phyloP scores from a whole-genome alignment of 2,797 vertebrate species.

The Eulemur rubriventer region DNA sequence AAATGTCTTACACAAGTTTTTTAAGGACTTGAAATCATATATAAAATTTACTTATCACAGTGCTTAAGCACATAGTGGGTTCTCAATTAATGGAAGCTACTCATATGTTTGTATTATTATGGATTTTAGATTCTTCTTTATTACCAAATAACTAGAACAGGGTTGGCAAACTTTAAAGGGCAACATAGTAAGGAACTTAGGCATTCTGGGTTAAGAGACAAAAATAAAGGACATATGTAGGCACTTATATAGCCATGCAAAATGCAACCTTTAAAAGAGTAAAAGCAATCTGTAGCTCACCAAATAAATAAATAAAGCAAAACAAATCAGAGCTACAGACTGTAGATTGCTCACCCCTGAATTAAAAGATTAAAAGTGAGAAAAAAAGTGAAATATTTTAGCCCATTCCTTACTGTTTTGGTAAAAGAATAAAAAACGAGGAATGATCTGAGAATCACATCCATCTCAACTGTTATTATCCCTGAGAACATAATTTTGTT shows the following conservation, averaged over 20 bases:
- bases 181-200: neutral
- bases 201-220: neutral
- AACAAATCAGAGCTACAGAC: neutral
- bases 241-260: neutral
- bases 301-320: neutral
- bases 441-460: neutral
- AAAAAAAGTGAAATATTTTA: neutral
- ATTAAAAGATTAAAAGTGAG: neutral
- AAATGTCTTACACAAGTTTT: neutral
- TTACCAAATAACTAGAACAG: neutral
- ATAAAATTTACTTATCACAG: neutral
- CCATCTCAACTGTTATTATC: neutral
- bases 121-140: neutral
- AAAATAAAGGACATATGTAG: neutral
- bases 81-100: neutral
- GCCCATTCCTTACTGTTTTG: neutral
- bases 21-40: neutral
- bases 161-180: neutral
- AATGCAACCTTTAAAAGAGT: neutral
- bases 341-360: neutral
- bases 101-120: neutral
- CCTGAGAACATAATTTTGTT: neutral
- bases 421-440: neutral
- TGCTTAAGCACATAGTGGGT: neutral
- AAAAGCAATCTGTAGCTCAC: neutral